Conservation (phyloP, 2,797 vertebrate species). For the Carapus acus region DNA sequence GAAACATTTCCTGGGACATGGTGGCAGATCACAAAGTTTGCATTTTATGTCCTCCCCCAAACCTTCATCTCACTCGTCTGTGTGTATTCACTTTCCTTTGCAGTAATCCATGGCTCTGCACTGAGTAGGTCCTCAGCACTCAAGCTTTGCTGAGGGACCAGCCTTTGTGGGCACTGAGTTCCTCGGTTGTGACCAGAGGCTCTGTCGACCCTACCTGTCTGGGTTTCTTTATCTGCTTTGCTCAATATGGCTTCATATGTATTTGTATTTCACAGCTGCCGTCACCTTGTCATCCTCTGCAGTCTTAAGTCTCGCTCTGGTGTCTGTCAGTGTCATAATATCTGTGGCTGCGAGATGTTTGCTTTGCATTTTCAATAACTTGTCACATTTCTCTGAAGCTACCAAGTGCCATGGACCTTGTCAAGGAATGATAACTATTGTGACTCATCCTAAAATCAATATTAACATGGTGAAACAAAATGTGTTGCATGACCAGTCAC, state of each 20-base stretch:
- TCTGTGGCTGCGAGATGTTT: slow-evolving; percentile 17
- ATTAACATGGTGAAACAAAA: too few species aligned
- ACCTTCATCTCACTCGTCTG: slow-evolving; percentile 68
- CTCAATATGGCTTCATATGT: slow-evolving; percentile 46
- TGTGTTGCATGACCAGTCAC: too few species aligned
- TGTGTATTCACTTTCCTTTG: slow-evolving; percentile 89
- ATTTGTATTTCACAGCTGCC: slow-evolving; percentile 44
- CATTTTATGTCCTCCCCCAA: slow-evolving; percentile 26
- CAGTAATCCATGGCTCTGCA: slow-evolving; percentile 99
- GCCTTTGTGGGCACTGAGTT: slow-evolving; percentile 70
- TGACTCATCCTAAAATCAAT: too few species aligned
- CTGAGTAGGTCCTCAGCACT: slow-evolving; percentile 86
- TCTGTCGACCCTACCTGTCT: slow-evolving; percentile 62
- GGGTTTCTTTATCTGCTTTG: slow-evolving; percentile 58
- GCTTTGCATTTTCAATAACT: slow-evolving; percentile 41
- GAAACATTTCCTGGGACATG: slow-evolving; percentile 7
- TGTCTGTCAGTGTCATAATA: slow-evolving; percentile 10
- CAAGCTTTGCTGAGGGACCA: slow-evolving; percentile 81
- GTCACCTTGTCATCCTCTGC: slow-evolving; percentile 41
- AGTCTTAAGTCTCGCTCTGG: slow-evolving; percentile 31
- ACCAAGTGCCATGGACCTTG: too few species aligned
- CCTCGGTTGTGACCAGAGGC: slow-evolving; percentile 64
- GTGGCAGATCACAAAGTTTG: slow-evolving; percentile 12
- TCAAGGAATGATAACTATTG: too few species aligned
- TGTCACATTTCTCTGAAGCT: too few species aligned